Conservation (phyloP, 2,888 invertebrate genomes). For the Erpobdella octoculata region DNA sequence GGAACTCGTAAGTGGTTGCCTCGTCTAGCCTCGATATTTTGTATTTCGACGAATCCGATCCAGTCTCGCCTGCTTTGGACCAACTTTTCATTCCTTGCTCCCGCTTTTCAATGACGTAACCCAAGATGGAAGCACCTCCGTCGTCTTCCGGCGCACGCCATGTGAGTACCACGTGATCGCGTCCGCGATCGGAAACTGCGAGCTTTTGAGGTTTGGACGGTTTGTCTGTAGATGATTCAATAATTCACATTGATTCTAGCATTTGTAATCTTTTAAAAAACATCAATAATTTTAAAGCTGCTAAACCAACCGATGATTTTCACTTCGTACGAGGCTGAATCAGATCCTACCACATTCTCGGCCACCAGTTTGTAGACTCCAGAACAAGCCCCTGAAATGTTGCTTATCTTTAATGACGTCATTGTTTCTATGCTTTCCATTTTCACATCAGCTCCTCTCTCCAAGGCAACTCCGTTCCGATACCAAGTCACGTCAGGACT, state of each 20-base stretch:
- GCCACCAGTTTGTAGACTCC: constrained; percentile 39
- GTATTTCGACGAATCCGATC: constrained; percentile 31
- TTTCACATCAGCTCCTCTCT: not conserved
- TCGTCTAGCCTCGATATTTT: constrained; percentile 59
- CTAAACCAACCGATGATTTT: constrained; percentile 34
- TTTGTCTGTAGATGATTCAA: constrained; percentile 34
- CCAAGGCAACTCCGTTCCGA: constrained; percentile 27
- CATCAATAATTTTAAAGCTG: not conserved
- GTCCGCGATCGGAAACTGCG: constrained; percentile 32
- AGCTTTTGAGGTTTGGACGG: constrained; percentile 40
- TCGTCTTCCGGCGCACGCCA: constrained; percentile 40
- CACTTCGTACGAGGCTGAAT: constrained; percentile 33
- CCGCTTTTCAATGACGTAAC: constrained; percentile 38
- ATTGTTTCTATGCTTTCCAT: constrained; percentile 27
- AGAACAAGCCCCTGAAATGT: constrained; percentile 22
- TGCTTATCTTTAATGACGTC: constrained; percentile 32
- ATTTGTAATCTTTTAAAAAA: not conserved
- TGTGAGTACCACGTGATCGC: constrained; percentile 36
- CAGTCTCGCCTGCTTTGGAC: constrained; percentile 32
- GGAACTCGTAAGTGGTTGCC: constrained; percentile 74
- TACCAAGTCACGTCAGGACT: constrained; percentile 47
- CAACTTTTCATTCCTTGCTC: constrained; percentile 34
- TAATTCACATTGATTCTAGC: not conserved
- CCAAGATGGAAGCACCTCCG: constrained; percentile 36
- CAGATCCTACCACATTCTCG: constrained; percentile 61